Base-by-base conservation (phyloP, 92 coral and sea anemone species). In the Umimayanthus chanpuru region DNA sequence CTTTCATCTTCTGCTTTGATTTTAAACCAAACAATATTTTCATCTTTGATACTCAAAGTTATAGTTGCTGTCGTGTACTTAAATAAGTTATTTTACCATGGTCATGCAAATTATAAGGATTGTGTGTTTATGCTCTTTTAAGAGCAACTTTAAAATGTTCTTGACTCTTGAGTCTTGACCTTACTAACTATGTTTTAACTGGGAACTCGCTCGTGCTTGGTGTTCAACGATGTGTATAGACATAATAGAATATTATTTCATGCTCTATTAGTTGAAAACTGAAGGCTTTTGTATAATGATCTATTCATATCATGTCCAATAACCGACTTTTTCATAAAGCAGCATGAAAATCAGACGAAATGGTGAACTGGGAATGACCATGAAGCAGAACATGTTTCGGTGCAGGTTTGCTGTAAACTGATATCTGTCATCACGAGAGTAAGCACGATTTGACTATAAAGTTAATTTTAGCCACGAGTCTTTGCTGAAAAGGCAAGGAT, bases 191-290 rank as follows among this genome's bases (percentile, higher is more conserved):
- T n/a, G 67, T 61, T 9, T 16, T 16, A 16, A 61, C 25, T 61
- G 2, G 25, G 67, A 61, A 61, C 67, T 30, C 38, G 38, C 9
- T 49, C 38, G 20, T 28, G 41, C n/a, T 49, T 26, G 58, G 20
- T 78, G 65, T n/a, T 29, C 66, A 50, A 53, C 30, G 82, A 78
- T 49, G 36, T 78, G 82, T 78, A 53, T 49, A 78, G 8, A 28
- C 11, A 78, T 49, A 47, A 10, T 44, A 78, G 32, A 36, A 25
- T 26, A 21, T 44, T 47, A 32, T 78, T 78, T 47, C 65, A 74
- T 38, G 30, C 81, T 43, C 30, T 43, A 23, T 47, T 25, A 78
- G 38, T 28, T 78, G 64, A 44, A 47, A 23, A 65, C 61, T 43
- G 10, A 44, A 49, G 36, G 56, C 21, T 25, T 10, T 26, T 28